These are phyloP conservation scores for Zootermopsis nevadensis DNA, from an alignment of 2,888 invertebrate species.

Conservation along the genomic window DNA sequence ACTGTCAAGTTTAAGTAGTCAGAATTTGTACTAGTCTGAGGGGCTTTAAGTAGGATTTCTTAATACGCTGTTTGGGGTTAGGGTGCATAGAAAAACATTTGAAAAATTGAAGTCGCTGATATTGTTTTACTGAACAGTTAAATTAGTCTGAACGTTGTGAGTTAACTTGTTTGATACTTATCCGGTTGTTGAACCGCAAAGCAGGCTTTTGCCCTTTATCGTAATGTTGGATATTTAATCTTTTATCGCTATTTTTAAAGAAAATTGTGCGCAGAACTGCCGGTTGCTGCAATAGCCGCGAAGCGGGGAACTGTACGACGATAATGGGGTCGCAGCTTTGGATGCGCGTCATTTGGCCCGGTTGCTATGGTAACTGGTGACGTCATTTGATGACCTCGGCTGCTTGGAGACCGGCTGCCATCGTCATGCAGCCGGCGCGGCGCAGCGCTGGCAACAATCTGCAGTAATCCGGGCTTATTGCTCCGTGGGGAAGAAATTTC, in stretches of 20 bases:
- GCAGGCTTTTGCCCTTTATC: background rate
- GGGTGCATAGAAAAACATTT: too few relatives aligned
- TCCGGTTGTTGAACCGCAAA: background rate
- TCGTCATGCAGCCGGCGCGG: background rate
- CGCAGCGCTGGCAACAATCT: background rate
- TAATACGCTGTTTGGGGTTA: too few relatives aligned
- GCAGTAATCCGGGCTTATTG: slow-evolving; percentile 2
- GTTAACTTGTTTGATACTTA: background rate
- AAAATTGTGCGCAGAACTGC: background rate
- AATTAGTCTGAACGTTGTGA: too few relatives aligned
- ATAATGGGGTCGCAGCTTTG: slow-evolving; percentile 30
- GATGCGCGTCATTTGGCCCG: slow-evolving; percentile 33
- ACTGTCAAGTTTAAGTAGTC: too few relatives aligned
- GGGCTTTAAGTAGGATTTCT: too few relatives aligned
- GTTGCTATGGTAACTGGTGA: slow-evolving; percentile 46
- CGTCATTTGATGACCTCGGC: slow-evolving; percentile 45
- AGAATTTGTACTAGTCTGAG: too few relatives aligned
- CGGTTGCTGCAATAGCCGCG: background rate
- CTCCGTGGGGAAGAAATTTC: background rate
- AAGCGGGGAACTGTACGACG: background rate
- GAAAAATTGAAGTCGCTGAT: too few relatives aligned
- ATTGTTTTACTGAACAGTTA: too few relatives aligned
- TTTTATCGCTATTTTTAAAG: background rate
- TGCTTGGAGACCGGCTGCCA: slow-evolving; percentile 15
- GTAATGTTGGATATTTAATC: background rate